Base-by-base conservation (phyloP, 2,113 vertebrate species). In the Notarius lentiginosus region DNA sequence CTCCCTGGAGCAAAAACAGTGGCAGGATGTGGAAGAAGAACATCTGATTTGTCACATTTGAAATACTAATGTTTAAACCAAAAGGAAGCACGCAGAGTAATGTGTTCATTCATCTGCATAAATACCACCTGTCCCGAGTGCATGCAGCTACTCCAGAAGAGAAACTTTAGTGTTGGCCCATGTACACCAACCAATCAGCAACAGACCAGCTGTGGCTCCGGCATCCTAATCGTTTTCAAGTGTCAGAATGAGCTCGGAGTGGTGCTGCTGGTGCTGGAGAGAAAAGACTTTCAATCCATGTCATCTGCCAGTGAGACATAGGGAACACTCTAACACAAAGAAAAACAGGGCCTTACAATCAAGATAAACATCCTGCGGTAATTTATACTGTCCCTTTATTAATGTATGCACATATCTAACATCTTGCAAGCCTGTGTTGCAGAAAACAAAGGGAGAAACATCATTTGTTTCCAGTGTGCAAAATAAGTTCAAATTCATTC, bases 41-140 rank as follows among this genome's bases (percentile, higher is more conserved):
- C 96, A 97, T 98, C 97, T 96, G 97, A 99, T 99, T 98, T 98
- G 97, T 98, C 97, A 98, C 96, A 97, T 99, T 96, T 97, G 96
- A 98, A 98, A 97, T 95, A 89, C 97, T 99, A 98, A 98, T 98
- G 98, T 98, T 99, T 99, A 97, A 98, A 97, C 96, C 97, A 98
- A 98, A 97, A 98, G 97, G 97, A 98, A 98, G 96, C 96, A 97
- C 96, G 96, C 96, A 96, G 96, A 96, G 96, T 97, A 97, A 97
- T 96, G 96, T 95, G 97, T 96, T 99, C 96, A 97, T 96, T 97
- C 97, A 97, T 98, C 98, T 99, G 98, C 96, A 98, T 97, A 98
- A 99, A 98, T 96, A 98, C 97, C 97, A 98, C 97, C 98, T 99
- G 98, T 96, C 95, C 96, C 94, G 93, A n/a, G 96, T 94, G 80